Conservation (phyloP, 2,113 vertebrate genomes). For the Corydoras maculifer region DNA sequence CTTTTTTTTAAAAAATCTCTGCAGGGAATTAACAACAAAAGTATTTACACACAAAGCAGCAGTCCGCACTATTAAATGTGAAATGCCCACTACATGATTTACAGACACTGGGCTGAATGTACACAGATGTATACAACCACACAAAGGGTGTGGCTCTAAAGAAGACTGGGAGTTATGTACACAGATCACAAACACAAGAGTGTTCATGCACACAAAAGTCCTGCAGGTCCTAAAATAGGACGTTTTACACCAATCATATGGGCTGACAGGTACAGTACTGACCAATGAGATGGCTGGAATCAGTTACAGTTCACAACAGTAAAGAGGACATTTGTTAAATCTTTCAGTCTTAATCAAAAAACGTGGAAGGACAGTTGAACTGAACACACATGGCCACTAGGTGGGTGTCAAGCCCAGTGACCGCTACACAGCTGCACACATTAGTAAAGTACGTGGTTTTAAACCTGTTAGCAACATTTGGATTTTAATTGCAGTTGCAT, state of each 20-base stretch:
- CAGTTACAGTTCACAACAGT: too few relatives aligned
- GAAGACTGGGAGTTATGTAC: background rate
- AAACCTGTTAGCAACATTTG: background rate
- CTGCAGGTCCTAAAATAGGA: too few relatives aligned
- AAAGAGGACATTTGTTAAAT: too few relatives aligned
- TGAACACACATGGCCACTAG: slow-evolving; percentile 19
- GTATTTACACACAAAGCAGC: slow-evolving; percentile 53
- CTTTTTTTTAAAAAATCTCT: slow-evolving; percentile 61
- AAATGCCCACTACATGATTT: slow-evolving; percentile 30
- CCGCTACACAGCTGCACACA: background rate
- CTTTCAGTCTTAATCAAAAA: background rate
- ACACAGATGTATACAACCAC: slow-evolving; percentile 15
- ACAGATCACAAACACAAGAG: too few relatives aligned
- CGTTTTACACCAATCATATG: too few relatives aligned
- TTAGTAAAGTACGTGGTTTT: background rate
- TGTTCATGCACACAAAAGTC: too few relatives aligned
- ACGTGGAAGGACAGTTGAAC: background rate
- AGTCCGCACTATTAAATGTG: slow-evolving; percentile 35
- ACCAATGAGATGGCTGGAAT: too few relatives aligned
- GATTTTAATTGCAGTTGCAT: background rate
- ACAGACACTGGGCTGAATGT: slow-evolving; percentile 8
- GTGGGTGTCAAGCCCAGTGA: slow-evolving; percentile 14
- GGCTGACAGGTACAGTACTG: too few relatives aligned
- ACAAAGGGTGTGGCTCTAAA: background rate
- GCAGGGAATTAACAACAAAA: slow-evolving; percentile 42